Base-by-base conservation (phyloP, 2,113 vertebrate species). In the Campylomormyrus tamandua region DNA sequence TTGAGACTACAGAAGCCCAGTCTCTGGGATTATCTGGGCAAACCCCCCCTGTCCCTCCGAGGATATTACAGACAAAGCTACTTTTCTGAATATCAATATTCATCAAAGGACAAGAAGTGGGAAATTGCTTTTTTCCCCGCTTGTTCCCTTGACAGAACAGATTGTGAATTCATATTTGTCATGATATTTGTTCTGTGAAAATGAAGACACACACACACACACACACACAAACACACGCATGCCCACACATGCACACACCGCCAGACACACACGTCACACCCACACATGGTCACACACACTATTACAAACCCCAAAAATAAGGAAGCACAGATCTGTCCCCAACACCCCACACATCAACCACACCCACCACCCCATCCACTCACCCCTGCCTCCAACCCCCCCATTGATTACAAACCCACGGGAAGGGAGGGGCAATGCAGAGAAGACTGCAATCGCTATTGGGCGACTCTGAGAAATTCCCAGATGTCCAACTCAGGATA, bases 41-140 rank as follows among this genome's bases (percentile, higher is more conserved):
- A 83, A 24, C 24, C 6, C 46, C 83, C 83, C 39, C 24, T 21
- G 8, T 84, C 8, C 45, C 83, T 84, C 83, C 24, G 10, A 84
- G 80, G 80, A 84, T 24, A 49, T 84, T 49, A 74, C 66, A 74
- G 66, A 17, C 27, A 62, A 31, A 35, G 66, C 66, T 74, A 10
- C 66, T 74, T 74, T 74, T 74, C 66, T 15, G 66, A 74, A 92
- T 92, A 89, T 90, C 89, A 95, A 93, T 93, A 93, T 93, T 93
- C 93, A 91, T 91, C 90, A 77, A 90, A 89, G 93, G 93, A 94
- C 93, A 95, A 85, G 56, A 56, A 52, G 24, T 93, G 89, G 92
- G 94, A 93, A 91, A 74, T 74, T 74, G 66, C 66, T 74, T 74
- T 74, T 74, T 74, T 74, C 66, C 66, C 66, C 4, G 66, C 66